phyloP scores from a whole-genome alignment of 2,797 vertebrate species.

The Emys orbicularis region DNA sequence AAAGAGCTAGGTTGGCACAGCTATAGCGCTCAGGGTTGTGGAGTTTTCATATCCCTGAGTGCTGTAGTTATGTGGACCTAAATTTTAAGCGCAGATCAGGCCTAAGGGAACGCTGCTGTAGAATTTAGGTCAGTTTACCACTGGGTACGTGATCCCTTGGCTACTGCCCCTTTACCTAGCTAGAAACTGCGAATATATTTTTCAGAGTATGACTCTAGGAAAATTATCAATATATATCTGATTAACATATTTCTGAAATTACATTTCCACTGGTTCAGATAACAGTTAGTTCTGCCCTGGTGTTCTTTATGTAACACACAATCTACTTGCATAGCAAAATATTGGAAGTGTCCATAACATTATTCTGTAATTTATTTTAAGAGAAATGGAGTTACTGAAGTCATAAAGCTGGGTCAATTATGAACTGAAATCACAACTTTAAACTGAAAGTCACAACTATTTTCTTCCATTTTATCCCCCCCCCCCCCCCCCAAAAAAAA shows the following conservation, averaged over 20 bases:
- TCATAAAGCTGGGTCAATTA: too few species aligned
- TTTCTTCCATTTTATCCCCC: neutral
- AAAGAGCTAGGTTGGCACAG: neutral
- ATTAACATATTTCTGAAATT: neutral
- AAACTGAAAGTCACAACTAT: neutral
- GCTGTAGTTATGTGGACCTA: neutral
- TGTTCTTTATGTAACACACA: neutral
- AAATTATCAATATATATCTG: neutral
- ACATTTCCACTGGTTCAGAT: neutral
- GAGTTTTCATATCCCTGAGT: neutral
- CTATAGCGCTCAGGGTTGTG: neutral
- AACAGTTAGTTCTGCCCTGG: neutral
- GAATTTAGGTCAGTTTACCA: neutral
- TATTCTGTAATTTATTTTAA: accelerated
- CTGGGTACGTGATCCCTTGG: neutral
- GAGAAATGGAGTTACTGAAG: neutral
- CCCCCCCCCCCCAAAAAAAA: too few species aligned
- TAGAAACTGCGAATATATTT: neutral
- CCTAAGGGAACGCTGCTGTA: neutral
- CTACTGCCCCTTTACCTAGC: neutral
- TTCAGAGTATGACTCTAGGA: neutral
- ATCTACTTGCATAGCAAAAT: neutral
- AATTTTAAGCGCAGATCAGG: neutral
- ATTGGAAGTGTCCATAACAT: neutral
- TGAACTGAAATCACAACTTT: neutral